A percentile compares a stretch with the other conserved stretches of the same genome.
Conservation (phyloP, 2,888 invertebrate genomes). For the Drosophila affinis region DNA sequence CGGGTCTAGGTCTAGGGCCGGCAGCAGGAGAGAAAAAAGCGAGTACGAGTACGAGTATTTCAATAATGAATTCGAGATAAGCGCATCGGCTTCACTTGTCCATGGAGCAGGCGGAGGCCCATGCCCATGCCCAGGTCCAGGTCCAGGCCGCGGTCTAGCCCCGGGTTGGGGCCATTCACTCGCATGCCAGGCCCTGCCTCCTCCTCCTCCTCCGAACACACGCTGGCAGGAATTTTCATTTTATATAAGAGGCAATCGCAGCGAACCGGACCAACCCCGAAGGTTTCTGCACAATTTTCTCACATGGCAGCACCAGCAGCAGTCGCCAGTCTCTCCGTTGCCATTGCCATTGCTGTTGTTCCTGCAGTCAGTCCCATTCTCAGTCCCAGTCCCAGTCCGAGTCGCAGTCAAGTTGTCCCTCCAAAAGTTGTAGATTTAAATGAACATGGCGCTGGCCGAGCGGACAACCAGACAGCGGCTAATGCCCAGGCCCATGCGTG, state of each 20-base stretch:
- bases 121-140: not conserved
- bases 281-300: conserved; percentile 77
- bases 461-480: conserved; percentile 48
- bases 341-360: conserved; percentile 38
- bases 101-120: not conserved
- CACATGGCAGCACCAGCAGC: conserved; percentile 56
- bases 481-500: conserved; percentile 65
- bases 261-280: conserved; percentile 51
- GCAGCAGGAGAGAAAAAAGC: conserved; percentile 40
- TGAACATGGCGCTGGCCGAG: conserved; percentile 75
- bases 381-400: conserved; percentile 19
- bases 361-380: conserved; percentile 42
- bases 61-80: conserved; percentile 80
- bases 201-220: conserved; percentile 53
- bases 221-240: conserved; percentile 72
- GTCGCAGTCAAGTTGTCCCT: conserved; percentile 80
- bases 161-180: conserved; percentile 47
- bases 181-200: conserved; percentile 40
- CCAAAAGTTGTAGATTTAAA: conserved; percentile 80
- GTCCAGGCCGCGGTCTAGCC: conserved; percentile 6
- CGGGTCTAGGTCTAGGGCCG: conserved; percentile 37
- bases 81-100: conserved; percentile 53
- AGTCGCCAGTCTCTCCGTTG: conserved; percentile 27
- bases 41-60: conserved; percentile 66
- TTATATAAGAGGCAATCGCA: conserved; percentile 53